Conservation (phyloP, 1,140 invertebrate genomes). For the Drosophila fuyamai region DNA sequence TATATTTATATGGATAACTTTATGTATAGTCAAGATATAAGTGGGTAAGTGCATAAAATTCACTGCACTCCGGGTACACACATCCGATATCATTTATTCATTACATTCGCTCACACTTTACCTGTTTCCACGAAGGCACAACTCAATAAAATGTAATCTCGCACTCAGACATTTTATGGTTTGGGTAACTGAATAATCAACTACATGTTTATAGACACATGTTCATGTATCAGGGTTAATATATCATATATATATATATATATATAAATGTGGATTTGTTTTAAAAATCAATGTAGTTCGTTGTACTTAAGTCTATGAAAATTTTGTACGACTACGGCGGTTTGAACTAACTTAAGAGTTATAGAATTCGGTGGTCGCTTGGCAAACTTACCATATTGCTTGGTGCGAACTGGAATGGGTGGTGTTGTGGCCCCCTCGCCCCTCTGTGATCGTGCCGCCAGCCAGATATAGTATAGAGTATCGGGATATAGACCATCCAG, state of each 20-base stretch:
- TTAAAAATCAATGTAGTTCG: conserved; percentile 34
- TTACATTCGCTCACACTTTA: conserved; percentile 30
- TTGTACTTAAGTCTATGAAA: conserved; percentile 65
- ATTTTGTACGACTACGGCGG: conserved; percentile 58
- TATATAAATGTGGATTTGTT: conserved; percentile 37
- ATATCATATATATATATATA: conserved; percentile 38
- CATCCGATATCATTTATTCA: conserved; percentile 20
- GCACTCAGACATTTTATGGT: conserved; percentile 36
- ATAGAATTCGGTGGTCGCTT: neutral
- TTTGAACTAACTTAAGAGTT: conserved; percentile 62
- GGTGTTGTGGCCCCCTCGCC: conserved; percentile 98
- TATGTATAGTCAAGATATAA: conserved; percentile 23
- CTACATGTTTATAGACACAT: conserved; percentile 58
- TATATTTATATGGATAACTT: conserved; percentile 18
- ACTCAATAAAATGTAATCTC: conserved; percentile 26
- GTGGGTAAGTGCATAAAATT: conserved; percentile 32
- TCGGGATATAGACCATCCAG: conserved; percentile 96
- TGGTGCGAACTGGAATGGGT: conserved; percentile 96
- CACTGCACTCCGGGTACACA: conserved; percentile 29
- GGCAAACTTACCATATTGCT: conserved; percentile 95
- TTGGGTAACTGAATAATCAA: conserved; percentile 58
- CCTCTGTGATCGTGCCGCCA: conserved; percentile 95
- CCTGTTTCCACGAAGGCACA: conserved; percentile 52
- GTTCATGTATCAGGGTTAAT: conserved; percentile 38
- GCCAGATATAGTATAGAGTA: conserved; percentile 97